Evolutionary conservation across 2,888 invertebrate species (phyloP).

Genomic region (Fragum whitleyi): DNA sequence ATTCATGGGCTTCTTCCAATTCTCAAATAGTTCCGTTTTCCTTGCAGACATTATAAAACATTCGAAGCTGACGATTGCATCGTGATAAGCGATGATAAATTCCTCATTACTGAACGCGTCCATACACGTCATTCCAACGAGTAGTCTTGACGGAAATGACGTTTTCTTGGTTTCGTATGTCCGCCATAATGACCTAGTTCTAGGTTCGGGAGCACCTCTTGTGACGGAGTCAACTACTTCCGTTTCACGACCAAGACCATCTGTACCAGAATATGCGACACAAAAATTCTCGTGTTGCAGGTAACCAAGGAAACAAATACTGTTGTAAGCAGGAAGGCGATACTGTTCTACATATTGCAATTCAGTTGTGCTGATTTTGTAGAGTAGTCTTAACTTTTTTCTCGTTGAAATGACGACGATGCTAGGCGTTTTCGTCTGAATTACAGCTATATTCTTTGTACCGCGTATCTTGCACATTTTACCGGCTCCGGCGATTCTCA

Average conservation of each 20-base stretch:
- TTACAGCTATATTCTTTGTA: not conserved
- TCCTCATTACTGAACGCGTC: slow-evolving; percentile 17
- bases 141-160: slow-evolving; percentile 6
- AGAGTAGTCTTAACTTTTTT: not conserved
- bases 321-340: slow-evolving; percentile 14
- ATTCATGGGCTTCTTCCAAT: slow-evolving; percentile 17
- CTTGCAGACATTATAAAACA: slow-evolving; percentile 10
- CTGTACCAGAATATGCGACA: slow-evolving; percentile 7
- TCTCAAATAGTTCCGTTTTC: slow-evolving; percentile 20
- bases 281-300: slow-evolving; percentile 18
- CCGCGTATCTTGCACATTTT: slow-evolving; percentile 25
- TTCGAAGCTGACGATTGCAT: slow-evolving; percentile 8
- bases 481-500: slow-evolving; percentile 8
- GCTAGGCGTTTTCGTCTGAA: slow-evolving; percentile 2
- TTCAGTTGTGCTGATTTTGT: slow-evolving; percentile 8
- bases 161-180: slow-evolving; percentile 6
- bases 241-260: slow-evolving; percentile 1
- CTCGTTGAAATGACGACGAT: slow-evolving; percentile 2
- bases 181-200: not conserved
- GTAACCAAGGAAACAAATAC: slow-evolving; percentile 17
- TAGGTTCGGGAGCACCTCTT: not conserved
- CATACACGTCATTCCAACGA: slow-evolving; percentile 19
- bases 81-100: slow-evolving; percentile 6
- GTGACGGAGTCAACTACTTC: slow-evolving; percentile 5
- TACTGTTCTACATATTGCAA: slow-evolving; percentile 10